A percentile compares a stretch with the other conserved stretches of the same genome.
Conservation (phyloP, 2,797 vertebrate species). For the Iguana delicatissima region DNA sequence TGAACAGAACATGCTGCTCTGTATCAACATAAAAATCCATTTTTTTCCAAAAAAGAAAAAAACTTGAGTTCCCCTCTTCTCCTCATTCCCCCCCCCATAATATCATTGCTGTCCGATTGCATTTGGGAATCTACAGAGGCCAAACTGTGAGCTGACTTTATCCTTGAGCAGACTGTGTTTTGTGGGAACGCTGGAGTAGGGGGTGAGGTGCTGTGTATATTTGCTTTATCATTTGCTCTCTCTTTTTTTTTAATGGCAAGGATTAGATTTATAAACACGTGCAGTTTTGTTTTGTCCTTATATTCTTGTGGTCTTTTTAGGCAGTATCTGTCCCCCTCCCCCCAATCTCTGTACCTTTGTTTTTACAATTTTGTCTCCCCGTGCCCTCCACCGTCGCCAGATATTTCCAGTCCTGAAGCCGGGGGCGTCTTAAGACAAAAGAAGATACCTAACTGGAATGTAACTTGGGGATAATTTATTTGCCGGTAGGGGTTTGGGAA, state of each 20-base stretch:
- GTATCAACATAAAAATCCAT: neutral
- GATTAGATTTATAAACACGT: neutral
- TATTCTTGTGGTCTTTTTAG: neutral
- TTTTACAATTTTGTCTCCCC: neutral
- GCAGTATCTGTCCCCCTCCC: too few relatives aligned
- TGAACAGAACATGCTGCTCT: conserved; percentile 16
- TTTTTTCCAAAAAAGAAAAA: too few relatives aligned
- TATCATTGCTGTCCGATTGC: neutral
- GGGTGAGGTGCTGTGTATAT: neutral
- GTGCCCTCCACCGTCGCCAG: neutral
- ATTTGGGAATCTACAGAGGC: neutral
- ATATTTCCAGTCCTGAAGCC: neutral
- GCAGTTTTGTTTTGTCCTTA: neutral
- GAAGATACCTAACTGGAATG: neutral
- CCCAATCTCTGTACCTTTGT: neutral
- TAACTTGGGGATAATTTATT: conserved; percentile 11
- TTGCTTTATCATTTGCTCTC: neutral
- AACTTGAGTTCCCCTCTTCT: neutral
- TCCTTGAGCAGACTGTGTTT: neutral
- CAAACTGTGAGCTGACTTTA: too few relatives aligned
- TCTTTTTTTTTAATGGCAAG: neutral
- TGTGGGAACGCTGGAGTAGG: too few relatives aligned
- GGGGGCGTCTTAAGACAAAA: neutral
- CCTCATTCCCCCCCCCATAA: accelerated
- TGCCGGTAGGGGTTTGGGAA: too few relatives aligned